Percentiles rank a stretch among this genome's conserved stretches.
Evolutionary conservation across 2,797 vertebrate genomes (phyloP).

Genomic region (Acanthiza pusilla): DNA sequence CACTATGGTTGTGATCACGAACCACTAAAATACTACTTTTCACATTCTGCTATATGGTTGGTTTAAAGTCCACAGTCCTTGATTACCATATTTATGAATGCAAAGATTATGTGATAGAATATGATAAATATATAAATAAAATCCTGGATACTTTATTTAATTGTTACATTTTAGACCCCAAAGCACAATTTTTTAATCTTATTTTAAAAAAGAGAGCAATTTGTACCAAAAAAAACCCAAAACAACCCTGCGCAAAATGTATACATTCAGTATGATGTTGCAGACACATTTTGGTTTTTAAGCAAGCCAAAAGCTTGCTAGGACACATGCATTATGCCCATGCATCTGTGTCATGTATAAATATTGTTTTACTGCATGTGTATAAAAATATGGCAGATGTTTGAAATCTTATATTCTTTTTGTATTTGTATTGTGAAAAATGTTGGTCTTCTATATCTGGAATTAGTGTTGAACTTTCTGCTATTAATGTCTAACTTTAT

Average conservation of each 20-base stretch:
- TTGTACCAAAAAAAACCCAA: background rate
- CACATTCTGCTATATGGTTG: background rate
- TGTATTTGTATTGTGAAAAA: background rate
- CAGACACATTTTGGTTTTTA: slow-evolving; percentile 9
- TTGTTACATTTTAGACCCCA: background rate
- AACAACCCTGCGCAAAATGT: background rate
- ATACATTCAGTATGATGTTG: background rate
- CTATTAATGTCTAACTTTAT: background rate
- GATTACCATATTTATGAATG: slow-evolving; percentile 26
- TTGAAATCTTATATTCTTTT: background rate
- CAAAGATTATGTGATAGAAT: slow-evolving; percentile 5
- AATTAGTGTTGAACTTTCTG: background rate
- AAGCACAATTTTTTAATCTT: background rate
- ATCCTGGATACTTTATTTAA: slow-evolving; percentile 2
- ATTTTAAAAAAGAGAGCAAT: background rate
- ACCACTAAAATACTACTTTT: background rate
- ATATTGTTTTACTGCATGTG: background rate
- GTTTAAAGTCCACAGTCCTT: slow-evolving; percentile 39
- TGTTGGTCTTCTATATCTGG: background rate
- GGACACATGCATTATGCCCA: background rate
- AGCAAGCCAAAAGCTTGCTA: background rate
- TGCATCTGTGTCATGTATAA: background rate
- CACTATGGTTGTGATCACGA: background rate
- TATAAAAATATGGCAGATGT: background rate
- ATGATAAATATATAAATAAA: slow-evolving; percentile 15